Evolutionary conservation across 37 sponge, comb jelly and placozoan species (phyloP).

Genomic region (Axinella damicornis): DNA sequence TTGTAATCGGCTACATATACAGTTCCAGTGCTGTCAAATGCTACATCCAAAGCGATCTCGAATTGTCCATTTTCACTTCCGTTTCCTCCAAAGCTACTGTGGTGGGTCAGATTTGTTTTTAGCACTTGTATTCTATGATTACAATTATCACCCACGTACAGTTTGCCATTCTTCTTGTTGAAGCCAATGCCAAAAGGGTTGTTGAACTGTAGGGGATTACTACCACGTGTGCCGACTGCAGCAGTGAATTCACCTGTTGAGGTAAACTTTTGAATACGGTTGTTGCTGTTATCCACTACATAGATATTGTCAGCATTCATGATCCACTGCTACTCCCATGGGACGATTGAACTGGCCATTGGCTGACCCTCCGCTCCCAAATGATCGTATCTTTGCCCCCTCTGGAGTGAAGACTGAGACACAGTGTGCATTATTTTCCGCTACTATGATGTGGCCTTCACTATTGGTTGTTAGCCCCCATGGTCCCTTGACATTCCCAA

Average conservation of each 20-base stretch:
- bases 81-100: slow-evolving; percentile 31
- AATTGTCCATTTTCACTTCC: slow-evolving; percentile 54
- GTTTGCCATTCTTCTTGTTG: neutral
- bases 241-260: slow-evolving; percentile 7
- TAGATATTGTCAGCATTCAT: slow-evolving; percentile 26
- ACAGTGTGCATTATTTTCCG: neutral
- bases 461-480: slow-evolving; percentile 13
- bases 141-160: neutral
- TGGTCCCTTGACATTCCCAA: neutral
- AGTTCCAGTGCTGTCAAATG: slow-evolving; percentile 26
- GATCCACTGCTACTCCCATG: slow-evolving; percentile 18
- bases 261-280: slow-evolving; percentile 32
- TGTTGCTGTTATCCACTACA: slow-evolving; percentile 22
- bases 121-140: slow-evolving; percentile 16
- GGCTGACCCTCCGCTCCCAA: slow-evolving; percentile 13
- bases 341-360: slow-evolving; percentile 28
- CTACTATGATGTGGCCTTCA: slow-evolving; percentile 22
- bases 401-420: neutral
- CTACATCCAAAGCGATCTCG: slow-evolving; percentile 40
- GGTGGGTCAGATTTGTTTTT: neutral
- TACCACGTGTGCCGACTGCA: slow-evolving; percentile 32
- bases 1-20: slow-evolving; percentile 45
- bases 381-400: neutral
- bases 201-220: slow-evolving; percentile 23
- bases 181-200: slow-evolving; percentile 27